phyloP scores from a whole-genome alignment of 2,797 vertebrate genomes.

The Vespertilio murinus region DNA sequence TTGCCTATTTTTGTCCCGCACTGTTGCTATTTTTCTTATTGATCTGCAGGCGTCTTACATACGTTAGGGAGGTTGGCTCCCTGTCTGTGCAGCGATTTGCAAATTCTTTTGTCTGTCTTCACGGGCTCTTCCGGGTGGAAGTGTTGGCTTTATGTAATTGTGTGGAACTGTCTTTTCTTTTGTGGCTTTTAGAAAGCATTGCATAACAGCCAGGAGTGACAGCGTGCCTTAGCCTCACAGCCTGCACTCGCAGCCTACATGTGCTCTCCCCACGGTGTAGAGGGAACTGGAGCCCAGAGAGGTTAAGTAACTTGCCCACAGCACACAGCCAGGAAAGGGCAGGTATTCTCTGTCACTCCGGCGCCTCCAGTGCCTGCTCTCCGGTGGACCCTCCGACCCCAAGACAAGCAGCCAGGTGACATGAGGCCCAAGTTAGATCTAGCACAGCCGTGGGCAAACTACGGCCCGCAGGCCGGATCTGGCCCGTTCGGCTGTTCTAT shows the following conservation, averaged over 20 bases:
- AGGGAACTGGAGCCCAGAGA: background rate
- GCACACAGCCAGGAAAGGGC: background rate
- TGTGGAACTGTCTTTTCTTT: background rate
- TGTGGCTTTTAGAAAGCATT: background rate
- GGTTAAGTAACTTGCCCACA: background rate
- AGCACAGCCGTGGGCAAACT: too few relatives aligned
- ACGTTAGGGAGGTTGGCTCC: background rate
- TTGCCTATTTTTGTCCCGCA: background rate
- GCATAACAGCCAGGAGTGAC: background rate
- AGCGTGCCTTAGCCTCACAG: background rate
- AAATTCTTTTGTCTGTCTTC: background rate
- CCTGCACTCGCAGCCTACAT: background rate
- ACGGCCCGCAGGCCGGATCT: too few relatives aligned
- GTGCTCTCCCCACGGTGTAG: fast-evolving
- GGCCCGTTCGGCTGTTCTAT: too few relatives aligned
- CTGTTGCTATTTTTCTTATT: background rate
- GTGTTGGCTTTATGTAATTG: background rate
- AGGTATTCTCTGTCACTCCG: background rate
- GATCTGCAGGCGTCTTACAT: background rate
- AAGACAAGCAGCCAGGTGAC: background rate
- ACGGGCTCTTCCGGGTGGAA: background rate
- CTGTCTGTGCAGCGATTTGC: background rate
- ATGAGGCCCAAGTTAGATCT: background rate
- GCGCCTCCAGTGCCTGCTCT: background rate
- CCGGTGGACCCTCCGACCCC: background rate